Evolutionary conservation across 2,797 vertebrate genomes (phyloP).

Genomic region (Silurus lanzhouensis): DNA sequence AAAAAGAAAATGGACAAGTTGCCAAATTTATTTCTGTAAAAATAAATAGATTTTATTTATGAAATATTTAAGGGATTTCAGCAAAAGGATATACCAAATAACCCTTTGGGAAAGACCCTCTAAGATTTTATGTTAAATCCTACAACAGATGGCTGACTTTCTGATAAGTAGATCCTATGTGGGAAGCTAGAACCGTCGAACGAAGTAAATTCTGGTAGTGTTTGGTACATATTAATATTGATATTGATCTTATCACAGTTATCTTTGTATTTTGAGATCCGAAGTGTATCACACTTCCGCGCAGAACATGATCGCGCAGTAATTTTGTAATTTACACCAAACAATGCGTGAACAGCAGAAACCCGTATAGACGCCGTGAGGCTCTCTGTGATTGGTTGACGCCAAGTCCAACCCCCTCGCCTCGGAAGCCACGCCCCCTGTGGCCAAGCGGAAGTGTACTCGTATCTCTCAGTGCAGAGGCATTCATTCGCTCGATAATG

Average conservation of each 20-base stretch:
- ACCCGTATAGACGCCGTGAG: not conserved
- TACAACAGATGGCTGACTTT: not conserved
- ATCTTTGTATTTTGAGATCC: not conserved
- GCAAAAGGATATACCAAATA: no score
- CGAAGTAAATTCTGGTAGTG: not conserved
- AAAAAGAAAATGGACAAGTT: not conserved
- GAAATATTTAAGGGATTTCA: not conserved
- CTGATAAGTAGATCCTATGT: not conserved
- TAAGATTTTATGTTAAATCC: not conserved
- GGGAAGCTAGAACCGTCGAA: not conserved
- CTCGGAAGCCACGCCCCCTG: constrained; percentile 65
- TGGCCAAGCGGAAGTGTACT: constrained; percentile 80
- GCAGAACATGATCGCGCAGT: not conserved
- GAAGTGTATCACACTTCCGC: not conserved
- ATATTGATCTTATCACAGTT: not conserved
- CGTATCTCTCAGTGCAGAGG: constrained; percentile 76
- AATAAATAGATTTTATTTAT: not conserved
- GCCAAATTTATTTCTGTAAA: not conserved
- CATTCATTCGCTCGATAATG: constrained; percentile 70
- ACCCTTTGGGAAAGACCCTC: not conserved
- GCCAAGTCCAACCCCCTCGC: constrained; percentile 55
- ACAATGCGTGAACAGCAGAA: not conserved
- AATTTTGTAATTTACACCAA: not conserved
- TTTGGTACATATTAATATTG: not conserved
- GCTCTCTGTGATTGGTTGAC: constrained; percentile 15